These are phyloP conservation scores for Temnothorax longispinosus DNA, from an alignment of 1,140 invertebrate genomes.

Conservation along the genomic window DNA sequence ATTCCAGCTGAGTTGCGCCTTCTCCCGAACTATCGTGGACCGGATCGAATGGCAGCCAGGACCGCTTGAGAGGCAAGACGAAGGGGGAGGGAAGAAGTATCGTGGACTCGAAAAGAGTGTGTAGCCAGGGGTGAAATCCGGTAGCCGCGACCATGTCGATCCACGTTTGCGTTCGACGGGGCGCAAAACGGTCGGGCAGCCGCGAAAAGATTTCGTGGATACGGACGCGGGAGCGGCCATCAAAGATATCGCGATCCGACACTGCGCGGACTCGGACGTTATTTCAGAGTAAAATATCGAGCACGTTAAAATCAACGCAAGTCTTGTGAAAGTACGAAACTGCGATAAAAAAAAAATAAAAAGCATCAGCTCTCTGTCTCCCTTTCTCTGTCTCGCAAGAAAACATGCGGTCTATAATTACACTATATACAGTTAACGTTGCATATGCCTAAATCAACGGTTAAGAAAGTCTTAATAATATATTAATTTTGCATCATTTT, in stretches of 20 bases:
- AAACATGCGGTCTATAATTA: neutral
- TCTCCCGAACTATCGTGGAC: constrained; percentile 79
- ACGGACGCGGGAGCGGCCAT: constrained; percentile 28
- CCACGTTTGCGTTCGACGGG: constrained; percentile 81
- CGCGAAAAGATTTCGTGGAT: constrained; percentile 51
- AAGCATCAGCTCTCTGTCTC: neutral
- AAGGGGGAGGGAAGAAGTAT: constrained; percentile 64
- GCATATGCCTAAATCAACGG: neutral
- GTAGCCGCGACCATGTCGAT: constrained; percentile 83
- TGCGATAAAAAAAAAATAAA: neutral
- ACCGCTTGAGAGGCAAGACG: constrained; percentile 51
- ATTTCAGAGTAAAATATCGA: neutral
- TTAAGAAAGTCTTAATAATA: constrained; percentile 1
- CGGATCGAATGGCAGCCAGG: constrained; percentile 80
- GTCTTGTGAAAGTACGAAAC: neutral
- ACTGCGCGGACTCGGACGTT: neutral
- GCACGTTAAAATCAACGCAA: neutral
- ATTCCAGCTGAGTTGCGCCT: constrained; percentile 83
- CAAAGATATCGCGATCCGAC: constrained; percentile 30
- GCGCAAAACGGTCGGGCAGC: constrained; percentile 75
- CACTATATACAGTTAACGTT: neutral
- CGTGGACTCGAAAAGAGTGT: constrained; percentile 74
- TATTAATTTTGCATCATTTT: neutral
- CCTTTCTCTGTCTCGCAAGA: neutral
- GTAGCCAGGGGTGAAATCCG: constrained; percentile 85